Conservation (phyloP, 2,797 vertebrate species). For the Microctenopoma lineatum region DNA sequence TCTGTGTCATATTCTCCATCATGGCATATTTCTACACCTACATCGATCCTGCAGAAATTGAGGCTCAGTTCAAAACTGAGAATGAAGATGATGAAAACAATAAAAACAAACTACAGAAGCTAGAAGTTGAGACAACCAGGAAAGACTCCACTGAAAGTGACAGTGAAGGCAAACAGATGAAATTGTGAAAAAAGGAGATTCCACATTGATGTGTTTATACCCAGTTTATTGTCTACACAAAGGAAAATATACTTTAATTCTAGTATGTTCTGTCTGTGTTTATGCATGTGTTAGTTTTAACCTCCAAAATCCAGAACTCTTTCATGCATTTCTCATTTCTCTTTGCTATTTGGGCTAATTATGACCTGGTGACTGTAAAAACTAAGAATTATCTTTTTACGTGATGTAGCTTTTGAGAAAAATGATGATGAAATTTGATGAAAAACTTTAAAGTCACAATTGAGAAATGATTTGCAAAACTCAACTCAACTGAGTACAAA, state of each 20-base stretch:
- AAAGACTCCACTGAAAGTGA: conserved; percentile 30
- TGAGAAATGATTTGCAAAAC: too few species aligned
- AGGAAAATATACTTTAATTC: conserved; percentile 3
- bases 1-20: conserved; percentile 90
- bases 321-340: too few species aligned
- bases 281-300: neutral
- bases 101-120: conserved; percentile 19
- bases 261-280: neutral
- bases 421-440: too few species aligned
- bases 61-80: conserved; percentile 84
- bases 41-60: conserved; percentile 87
- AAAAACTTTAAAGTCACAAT: too few species aligned
- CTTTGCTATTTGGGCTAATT: too few species aligned
- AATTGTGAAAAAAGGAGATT: conserved; percentile 60
- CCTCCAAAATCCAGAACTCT: too few species aligned
- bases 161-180: conserved; percentile 37
- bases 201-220: neutral
- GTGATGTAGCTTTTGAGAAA: too few species aligned
- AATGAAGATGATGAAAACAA: conserved; percentile 65
- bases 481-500: too few species aligned
- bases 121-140: conserved; percentile 63
- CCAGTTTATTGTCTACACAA: neutral
- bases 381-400: too few species aligned
- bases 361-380: too few species aligned
- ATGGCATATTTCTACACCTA: conserved; percentile 96